A percentile compares a stretch with the other conserved stretches of the same genome.
These are phyloP conservation scores for Bovichtus diacanthus DNA, from an alignment of 2,797 vertebrate genomes.

Conservation along the genomic window DNA sequence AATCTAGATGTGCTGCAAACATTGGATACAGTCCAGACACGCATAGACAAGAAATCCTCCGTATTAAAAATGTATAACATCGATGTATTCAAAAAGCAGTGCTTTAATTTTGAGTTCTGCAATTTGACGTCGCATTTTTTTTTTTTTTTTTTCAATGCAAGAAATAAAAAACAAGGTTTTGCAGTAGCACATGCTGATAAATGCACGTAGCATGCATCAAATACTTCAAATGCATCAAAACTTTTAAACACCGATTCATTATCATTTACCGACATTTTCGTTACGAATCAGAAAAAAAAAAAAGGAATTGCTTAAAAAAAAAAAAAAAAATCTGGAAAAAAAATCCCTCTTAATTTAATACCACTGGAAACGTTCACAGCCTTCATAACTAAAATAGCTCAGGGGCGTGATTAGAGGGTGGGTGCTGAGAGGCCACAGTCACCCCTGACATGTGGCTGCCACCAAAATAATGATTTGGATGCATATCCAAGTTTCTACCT, in stretches of 20 bases:
- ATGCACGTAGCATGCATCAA: background rate
- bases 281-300: background rate
- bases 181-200: too few species aligned
- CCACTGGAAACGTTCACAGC: constrained; percentile 39
- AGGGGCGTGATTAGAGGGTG: constrained; percentile 68
- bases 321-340: background rate
- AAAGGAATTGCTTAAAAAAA: background rate
- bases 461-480: constrained; percentile 66
- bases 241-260: background rate
- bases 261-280: background rate
- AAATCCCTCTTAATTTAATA: constrained; percentile 34
- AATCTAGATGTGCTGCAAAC: background rate
- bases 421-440: constrained; percentile 50
- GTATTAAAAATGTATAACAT: constrained; percentile 71
- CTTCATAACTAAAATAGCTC: constrained; percentile 62
- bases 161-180: constrained; percentile 11
- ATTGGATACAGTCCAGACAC: constrained; percentile 37
- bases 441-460: constrained; percentile 67
- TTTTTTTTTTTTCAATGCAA: constrained; percentile 8
- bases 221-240: too few species aligned
- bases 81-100: constrained; percentile 50
- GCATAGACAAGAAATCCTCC: constrained; percentile 44
- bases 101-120: constrained; percentile 38
- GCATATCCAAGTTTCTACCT: constrained; percentile 48
- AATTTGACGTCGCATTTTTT: background rate